Percentiles rank a stretch among this genome's conserved stretches.
phyloP scores from a whole-genome alignment of 2,797 vertebrate genomes.

The Pterois miles region DNA sequence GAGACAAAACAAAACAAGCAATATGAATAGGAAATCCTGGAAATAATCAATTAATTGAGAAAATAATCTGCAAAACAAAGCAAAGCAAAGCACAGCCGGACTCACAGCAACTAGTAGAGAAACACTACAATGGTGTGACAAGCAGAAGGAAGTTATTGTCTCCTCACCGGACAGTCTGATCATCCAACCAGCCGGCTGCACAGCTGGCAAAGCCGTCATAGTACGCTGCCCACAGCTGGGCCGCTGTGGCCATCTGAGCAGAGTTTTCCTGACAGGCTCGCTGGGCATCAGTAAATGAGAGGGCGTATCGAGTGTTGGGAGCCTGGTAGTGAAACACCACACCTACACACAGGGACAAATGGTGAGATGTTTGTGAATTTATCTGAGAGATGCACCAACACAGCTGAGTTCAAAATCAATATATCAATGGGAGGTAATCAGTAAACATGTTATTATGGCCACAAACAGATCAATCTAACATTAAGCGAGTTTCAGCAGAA shows the following conservation, averaged over 20 bases:
- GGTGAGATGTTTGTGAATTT: background rate
- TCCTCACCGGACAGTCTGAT: slow-evolving; percentile 92
- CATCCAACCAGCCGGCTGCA: slow-evolving; percentile 94
- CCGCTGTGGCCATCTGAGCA: slow-evolving; percentile 86
- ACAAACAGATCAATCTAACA: slow-evolving; percentile 35
- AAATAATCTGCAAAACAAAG: background rate
- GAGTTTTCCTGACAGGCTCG: slow-evolving; percentile 89
- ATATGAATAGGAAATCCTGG: background rate
- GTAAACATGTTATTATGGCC: background rate
- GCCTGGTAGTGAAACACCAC: slow-evolving; percentile 93
- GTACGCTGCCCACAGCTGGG: slow-evolving; percentile 92
- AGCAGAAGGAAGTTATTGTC: background rate
- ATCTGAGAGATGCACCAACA: slow-evolving; percentile 5
- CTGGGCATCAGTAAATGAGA: slow-evolving; percentile 87
- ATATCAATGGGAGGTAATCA: slow-evolving; percentile 15
- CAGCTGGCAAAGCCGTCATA: slow-evolving; percentile 93
- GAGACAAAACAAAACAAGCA: background rate
- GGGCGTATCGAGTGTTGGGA: slow-evolving; percentile 82
- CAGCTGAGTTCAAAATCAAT: slow-evolving; percentile 4
- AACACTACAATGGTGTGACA: background rate
- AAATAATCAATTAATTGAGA: background rate
- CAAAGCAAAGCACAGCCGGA: background rate
- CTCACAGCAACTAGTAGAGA: background rate
- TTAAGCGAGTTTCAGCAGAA: background rate
- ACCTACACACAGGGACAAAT: slow-evolving; percentile 75